Evolutionary conservation across 30 jellyfish, hydroid and myxozoan genomes (phyloP).

Genomic region (Aurelia aurita): DNA sequence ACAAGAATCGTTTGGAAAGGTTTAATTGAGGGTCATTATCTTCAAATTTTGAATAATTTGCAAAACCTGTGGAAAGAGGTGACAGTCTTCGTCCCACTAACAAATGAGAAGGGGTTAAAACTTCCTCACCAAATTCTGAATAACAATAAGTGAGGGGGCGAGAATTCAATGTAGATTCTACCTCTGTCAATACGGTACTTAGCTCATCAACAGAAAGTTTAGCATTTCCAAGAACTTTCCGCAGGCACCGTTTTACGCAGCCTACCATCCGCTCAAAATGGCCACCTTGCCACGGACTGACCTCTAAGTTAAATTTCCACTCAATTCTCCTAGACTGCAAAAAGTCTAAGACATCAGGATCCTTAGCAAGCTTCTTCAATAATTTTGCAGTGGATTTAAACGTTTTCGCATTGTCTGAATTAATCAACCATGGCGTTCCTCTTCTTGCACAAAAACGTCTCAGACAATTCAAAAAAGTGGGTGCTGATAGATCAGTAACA

Average conservation of each 20-base stretch:
- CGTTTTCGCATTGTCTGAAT: conserved; percentile 53
- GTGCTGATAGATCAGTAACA: background rate
- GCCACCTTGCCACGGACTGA: conserved; percentile 49
- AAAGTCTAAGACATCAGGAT: background rate
- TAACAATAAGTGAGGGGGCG: too few species aligned
- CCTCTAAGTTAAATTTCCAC: conserved; percentile 36
- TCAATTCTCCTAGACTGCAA: background rate
- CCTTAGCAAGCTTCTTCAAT: background rate
- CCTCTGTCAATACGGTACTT: conserved; percentile 7
- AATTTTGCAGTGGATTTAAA: background rate
- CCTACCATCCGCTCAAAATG: conserved; percentile 32
- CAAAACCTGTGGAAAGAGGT: too few species aligned
- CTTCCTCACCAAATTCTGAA: too few species aligned
- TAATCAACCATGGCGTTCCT: conserved; percentile 10
- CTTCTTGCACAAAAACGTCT: conserved; percentile 25
- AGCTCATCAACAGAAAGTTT: conserved; percentile 26
- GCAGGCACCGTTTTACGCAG: conserved; percentile 30
- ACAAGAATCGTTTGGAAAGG: too few species aligned
- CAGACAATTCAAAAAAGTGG: background rate
- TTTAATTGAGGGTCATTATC: too few species aligned
- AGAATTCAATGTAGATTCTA: conserved; percentile 11
- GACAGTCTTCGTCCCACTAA: too few species aligned
- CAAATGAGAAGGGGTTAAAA: conserved; percentile 48
- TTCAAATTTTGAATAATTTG: too few species aligned
- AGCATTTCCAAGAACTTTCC: conserved; percentile 11